A percentile compares a stretch with the other conserved stretches of the same genome.
These are phyloP conservation scores for Illadopsis cleaveri DNA, from an alignment of 2,113 vertebrate species.

Conservation along the genomic window DNA sequence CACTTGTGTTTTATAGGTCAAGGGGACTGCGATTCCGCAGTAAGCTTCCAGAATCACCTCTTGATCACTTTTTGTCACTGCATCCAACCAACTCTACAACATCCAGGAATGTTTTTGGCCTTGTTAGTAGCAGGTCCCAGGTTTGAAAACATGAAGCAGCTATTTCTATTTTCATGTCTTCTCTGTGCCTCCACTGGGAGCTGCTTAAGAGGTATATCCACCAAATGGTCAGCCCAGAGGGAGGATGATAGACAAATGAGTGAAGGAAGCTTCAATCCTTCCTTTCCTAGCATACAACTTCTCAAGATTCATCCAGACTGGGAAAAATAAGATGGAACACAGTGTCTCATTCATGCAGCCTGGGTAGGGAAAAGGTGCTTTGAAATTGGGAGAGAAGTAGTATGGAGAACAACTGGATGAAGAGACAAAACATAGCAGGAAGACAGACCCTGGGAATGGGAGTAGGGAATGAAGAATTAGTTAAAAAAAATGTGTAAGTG, in stretches of 20 bases:
- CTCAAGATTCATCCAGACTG: background rate
- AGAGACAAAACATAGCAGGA: background rate
- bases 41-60: background rate
- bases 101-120: background rate
- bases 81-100: background rate
- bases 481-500: background rate
- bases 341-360: background rate
- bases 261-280: background rate
- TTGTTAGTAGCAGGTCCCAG: background rate
- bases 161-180: background rate
- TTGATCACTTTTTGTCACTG: background rate
- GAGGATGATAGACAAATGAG: background rate
- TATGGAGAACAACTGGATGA: background rate
- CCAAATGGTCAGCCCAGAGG: background rate
- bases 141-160: background rate
- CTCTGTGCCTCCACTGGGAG: background rate
- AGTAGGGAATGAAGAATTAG: background rate
- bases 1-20: background rate
- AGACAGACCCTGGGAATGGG: background rate
- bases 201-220: background rate
- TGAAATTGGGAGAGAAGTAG: background rate
- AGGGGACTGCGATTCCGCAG: background rate
- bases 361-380: background rate
- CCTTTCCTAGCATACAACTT: background rate
- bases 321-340: background rate